Percentiles rank a stretch among this genome's conserved stretches.
Conservation (phyloP, 2,113 vertebrate species). For the Plestiodon gilberti region DNA sequence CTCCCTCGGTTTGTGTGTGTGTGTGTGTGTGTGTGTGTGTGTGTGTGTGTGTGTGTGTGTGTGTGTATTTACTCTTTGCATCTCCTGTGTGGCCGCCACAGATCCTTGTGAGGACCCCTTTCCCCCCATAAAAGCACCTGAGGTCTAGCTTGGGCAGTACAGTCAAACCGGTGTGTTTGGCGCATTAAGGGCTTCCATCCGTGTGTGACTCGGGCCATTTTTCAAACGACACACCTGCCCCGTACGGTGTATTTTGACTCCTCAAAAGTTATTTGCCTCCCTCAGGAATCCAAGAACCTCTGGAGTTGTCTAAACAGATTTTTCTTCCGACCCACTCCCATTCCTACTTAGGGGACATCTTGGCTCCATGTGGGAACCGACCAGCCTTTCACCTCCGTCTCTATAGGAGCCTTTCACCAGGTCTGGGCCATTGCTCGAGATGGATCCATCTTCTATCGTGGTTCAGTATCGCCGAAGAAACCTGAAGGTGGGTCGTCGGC, state of each 20-base stretch:
- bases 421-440: constrained; percentile 95
- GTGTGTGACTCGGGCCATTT: too few relatives aligned
- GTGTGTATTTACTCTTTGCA: background rate
- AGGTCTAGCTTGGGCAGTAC: background rate
- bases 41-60: too few relatives aligned
- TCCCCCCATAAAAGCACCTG: background rate
- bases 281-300: background rate
- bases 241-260: too few relatives aligned
- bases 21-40: background rate
- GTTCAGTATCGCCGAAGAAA: constrained; percentile 87
- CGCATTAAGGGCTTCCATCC: too few relatives aligned
- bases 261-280: background rate
- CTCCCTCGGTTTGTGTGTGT: background rate
- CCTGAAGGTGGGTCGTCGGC: constrained; percentile 82
- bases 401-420: constrained; percentile 87
- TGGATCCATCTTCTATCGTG: constrained; percentile 93
- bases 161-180: too few relatives aligned
- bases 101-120: background rate
- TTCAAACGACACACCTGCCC: too few relatives aligned
- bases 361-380: constrained; percentile 97
- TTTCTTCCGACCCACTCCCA: background rate
- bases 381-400: constrained; percentile 93
- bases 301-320: background rate
- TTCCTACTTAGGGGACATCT: constrained; percentile 83
- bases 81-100: too few relatives aligned